phyloP scores from a whole-genome alignment of 2,797 vertebrate genomes.

The Steatocranus sp. region DNA sequence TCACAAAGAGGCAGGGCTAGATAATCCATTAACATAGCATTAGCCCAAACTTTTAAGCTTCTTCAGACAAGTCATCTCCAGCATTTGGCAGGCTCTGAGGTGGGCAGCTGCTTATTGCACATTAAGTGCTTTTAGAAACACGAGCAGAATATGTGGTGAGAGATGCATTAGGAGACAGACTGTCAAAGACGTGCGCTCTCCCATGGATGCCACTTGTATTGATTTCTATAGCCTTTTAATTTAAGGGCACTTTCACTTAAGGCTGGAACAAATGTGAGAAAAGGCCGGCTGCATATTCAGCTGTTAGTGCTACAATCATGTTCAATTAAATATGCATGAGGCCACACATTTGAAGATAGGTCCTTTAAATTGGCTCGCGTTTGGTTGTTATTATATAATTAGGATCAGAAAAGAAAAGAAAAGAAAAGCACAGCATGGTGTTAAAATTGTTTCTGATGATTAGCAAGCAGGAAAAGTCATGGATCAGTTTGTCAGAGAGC shows the following conservation, averaged over 20 bases:
- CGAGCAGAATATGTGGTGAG: slow-evolving; percentile 54
- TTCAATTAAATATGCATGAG: slow-evolving; percentile 90
- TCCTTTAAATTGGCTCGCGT: slow-evolving; percentile 72
- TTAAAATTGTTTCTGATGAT: slow-evolving; percentile 85
- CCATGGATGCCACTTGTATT: slow-evolving; percentile 67
- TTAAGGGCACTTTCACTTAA: slow-evolving; percentile 74
- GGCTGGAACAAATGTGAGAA: slow-evolving; percentile 62
- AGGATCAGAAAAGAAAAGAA: slow-evolving; percentile 78
- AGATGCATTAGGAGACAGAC: slow-evolving; percentile 63
- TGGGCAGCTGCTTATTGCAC: slow-evolving; percentile 57
- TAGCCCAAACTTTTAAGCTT: slow-evolving; percentile 67
- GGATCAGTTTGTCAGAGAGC: slow-evolving; percentile 84
- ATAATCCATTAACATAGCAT: slow-evolving; percentile 55
- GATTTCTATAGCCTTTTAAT: slow-evolving; percentile 79
- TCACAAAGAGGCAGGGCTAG: slow-evolving; percentile 24
- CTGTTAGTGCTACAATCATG: slow-evolving; percentile 84
- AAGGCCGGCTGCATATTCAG: slow-evolving; percentile 70
- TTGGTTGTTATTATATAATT: slow-evolving; percentile 85
- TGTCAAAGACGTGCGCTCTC: slow-evolving; percentile 51
- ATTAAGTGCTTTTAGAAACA: slow-evolving; percentile 67
- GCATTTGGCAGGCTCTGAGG: slow-evolving; percentile 58
- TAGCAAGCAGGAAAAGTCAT: slow-evolving; percentile 75
- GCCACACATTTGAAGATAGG: slow-evolving; percentile 75
- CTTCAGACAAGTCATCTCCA: slow-evolving; percentile 42
- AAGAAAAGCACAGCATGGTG: slow-evolving; percentile 64